Evolutionary conservation across 1,140 invertebrate genomes (phyloP).

Genomic region (Elymnias hypermnestra): DNA sequence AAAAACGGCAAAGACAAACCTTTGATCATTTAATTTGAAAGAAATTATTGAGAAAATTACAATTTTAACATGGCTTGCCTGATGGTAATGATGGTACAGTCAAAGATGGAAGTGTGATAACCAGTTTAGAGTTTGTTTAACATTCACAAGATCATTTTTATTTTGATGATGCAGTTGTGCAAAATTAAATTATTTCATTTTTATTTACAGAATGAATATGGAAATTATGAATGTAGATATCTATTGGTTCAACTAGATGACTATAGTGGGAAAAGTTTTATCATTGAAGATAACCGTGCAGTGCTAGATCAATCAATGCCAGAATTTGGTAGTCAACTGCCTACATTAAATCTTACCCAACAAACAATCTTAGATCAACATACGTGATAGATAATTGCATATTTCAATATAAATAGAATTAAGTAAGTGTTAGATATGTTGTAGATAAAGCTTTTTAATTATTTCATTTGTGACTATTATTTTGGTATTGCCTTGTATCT

Average conservation of each 20-base stretch:
- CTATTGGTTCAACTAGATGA: conserved; percentile 89
- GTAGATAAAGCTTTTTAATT: conserved; percentile 31
- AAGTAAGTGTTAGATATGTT: conserved; percentile 23
- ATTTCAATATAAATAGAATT: too few species aligned
- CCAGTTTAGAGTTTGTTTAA: too few species aligned
- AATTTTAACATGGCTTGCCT: too few species aligned
- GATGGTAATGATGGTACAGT: too few species aligned
- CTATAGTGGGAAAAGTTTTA: conserved; percentile 82
- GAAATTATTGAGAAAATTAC: too few species aligned
- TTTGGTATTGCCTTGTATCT: too few species aligned
- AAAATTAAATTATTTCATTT: conserved; percentile 3
- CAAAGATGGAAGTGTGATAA: too few species aligned
- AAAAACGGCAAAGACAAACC: too few species aligned
- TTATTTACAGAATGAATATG: conserved; percentile 82
- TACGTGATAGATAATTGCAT: conserved; percentile 19
- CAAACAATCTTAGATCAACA: conserved; percentile 14
- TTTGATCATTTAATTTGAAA: too few species aligned
- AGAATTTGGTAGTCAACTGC: conserved; percentile 35
- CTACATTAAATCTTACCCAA: conserved; percentile 48
- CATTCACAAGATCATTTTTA: conserved; percentile 1
- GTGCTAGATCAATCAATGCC: conserved; percentile 42
- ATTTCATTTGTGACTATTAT: too few species aligned
- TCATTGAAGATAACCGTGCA: conserved; percentile 85
- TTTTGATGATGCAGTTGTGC: neutral
- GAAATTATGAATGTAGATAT: conserved; percentile 88